Evolutionary conservation across 2,888 invertebrate species (phyloP), one percentile per base, ranked within the genome.

Genomic region (Palloptera scutellata): DNA sequence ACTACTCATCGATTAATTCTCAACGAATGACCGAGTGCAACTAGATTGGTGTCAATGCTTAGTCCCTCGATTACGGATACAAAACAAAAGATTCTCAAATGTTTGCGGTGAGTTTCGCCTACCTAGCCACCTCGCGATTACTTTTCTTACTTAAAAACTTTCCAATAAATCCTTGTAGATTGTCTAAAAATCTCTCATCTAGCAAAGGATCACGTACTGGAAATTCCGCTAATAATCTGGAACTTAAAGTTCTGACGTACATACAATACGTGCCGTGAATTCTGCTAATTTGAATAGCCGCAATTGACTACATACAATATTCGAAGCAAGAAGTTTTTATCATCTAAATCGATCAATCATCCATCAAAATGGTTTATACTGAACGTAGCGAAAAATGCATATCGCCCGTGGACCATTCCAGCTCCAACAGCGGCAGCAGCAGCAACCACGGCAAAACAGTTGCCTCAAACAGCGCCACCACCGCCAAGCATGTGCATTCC

Each of bases 191-290:
- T 73, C 78, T 84, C 61, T 77, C 79, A 61, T 81, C 80, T 54
- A 77, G 75, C 70, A 84, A 81, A 76, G 84, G 85, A 61, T 84
- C 85, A 17, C 81, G 85, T 9, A 84, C 81, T 15, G 85, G 84
- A 53, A 85, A 85, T 72, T 81, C 85, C 54, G 85, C 78, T 45
- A 85, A 85, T 69, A 78, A 80, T 73, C 76, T 85, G 69, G 85
- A 85, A 77, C 79, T 85, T 20, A 78, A 83, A 73, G 85, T 85
- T 51, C 73, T 85, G 12, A 85, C 84, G 10, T 77, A 82, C 41
- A 77, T 85, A 60, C 83, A 85, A 71, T 81, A 83, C 79, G 85
- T 85, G 55, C 85, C 85, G 76, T 85, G 85, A 85, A 69, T 73
- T 72, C 43, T 45, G 45, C 30, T 17, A 10, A n/a, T n/a, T 42